These are phyloP conservation scores for Trachemys scripta DNA, from an alignment of 2,113 vertebrate species.

Conservation along the genomic window DNA sequence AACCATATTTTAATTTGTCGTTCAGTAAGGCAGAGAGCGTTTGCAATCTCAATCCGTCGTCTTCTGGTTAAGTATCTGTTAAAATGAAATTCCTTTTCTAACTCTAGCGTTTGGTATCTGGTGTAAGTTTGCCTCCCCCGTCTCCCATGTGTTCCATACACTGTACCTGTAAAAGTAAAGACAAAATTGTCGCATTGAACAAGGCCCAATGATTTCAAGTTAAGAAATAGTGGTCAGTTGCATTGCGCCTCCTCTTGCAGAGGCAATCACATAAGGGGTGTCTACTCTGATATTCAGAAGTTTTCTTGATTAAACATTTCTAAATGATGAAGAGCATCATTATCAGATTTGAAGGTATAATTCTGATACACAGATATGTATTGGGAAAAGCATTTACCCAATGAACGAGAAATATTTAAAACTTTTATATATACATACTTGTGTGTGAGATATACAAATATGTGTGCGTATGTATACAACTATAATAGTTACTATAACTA, in stretches of 20 bases:
- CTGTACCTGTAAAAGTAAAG: slow-evolving; percentile 83
- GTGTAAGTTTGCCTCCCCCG: slow-evolving; percentile 89
- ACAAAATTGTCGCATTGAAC: slow-evolving; percentile 69
- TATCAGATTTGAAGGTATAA: background rate
- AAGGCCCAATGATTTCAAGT: slow-evolving; percentile 63
- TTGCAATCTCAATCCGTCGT: slow-evolving; percentile 89
- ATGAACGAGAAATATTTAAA: background rate
- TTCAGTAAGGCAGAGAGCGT: slow-evolving; percentile 88
- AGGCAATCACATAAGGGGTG: background rate
- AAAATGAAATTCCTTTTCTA: slow-evolving; percentile 90
- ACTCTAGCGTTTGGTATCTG: slow-evolving; percentile 88
- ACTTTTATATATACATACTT: background rate
- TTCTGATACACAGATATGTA: background rate
- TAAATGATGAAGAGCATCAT: background rate
- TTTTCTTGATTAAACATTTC: background rate
- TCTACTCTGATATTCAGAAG: slow-evolving; percentile 6
- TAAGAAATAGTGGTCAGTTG: slow-evolving; percentile 44
- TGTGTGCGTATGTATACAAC: background rate
- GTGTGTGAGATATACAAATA: background rate
- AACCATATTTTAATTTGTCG: slow-evolving; percentile 92
- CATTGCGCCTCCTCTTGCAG: slow-evolving; percentile 40
- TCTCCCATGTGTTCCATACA: slow-evolving; percentile 86
- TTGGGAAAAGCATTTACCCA: background rate
- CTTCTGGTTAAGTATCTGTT: slow-evolving; percentile 89
- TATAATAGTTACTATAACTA: background rate